A percentile compares a stretch with the other conserved stretches of the same genome.
Evolutionary conservation across 2,888 invertebrate species (phyloP).

Genomic region (Aporophyla lueneburgensis): DNA sequence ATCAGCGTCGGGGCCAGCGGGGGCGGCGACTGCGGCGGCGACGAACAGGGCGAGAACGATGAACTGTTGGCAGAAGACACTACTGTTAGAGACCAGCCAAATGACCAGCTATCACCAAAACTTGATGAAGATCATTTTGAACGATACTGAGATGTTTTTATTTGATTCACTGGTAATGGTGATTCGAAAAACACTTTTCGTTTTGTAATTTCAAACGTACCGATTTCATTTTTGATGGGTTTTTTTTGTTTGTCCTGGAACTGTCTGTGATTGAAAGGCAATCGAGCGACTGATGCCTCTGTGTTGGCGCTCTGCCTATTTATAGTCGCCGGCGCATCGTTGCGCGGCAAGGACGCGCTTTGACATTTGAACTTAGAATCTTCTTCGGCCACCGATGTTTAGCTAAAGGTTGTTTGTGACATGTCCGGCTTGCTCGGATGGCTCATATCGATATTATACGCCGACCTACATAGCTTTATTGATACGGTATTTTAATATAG

Average conservation of each 20-base stretch:
- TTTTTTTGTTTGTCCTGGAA: slow-evolving; percentile 73
- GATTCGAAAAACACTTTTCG: slow-evolving; percentile 26
- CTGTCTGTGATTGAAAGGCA: slow-evolving; percentile 75
- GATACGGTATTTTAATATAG: slow-evolving; percentile 13
- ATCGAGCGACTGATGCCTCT: slow-evolving; percentile 85
- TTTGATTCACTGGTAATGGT: background rate
- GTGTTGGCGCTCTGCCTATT: slow-evolving; percentile 74
- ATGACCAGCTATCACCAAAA: slow-evolving; percentile 7
- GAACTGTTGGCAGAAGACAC: slow-evolving; percentile 76
- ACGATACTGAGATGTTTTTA: background rate
- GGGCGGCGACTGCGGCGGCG: slow-evolving; percentile 78
- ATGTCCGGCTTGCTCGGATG: slow-evolving; percentile 76
- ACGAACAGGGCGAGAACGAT: slow-evolving; percentile 82
- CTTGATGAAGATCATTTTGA: background rate
- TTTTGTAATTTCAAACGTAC: slow-evolving; percentile 76
- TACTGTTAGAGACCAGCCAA: slow-evolving; percentile 26
- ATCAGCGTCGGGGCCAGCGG: slow-evolving; percentile 74
- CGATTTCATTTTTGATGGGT: slow-evolving; percentile 86
- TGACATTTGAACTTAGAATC: slow-evolving; percentile 88
- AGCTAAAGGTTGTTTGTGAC: slow-evolving; percentile 74
- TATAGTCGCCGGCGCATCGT: slow-evolving; percentile 78
- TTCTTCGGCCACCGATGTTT: slow-evolving; percentile 74
- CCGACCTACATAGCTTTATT: slow-evolving; percentile 44
- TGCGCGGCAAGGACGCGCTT: slow-evolving; percentile 82
- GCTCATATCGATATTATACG: slow-evolving; percentile 49